phyloP scores from a whole-genome alignment of 2,113 vertebrate species.

The Gallinago media region DNA sequence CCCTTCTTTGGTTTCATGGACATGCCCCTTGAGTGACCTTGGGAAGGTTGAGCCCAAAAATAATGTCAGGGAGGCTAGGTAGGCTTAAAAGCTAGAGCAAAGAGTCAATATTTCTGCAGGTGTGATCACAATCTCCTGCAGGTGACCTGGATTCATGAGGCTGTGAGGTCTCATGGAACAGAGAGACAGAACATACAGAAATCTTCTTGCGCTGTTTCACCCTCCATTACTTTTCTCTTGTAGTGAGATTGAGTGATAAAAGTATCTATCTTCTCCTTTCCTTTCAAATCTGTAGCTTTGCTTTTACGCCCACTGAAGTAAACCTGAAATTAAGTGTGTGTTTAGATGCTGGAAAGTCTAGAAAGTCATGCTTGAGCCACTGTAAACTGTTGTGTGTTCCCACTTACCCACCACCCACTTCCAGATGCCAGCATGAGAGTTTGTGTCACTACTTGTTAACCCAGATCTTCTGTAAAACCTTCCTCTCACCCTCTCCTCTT shows the following conservation, averaged over 20 bases:
- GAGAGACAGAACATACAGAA: not conserved
- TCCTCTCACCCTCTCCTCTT: not conserved
- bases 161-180: not conserved
- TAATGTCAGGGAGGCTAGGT: not conserved
- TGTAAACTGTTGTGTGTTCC: not conserved
- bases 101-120: not conserved
- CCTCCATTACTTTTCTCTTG: not conserved
- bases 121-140: not conserved
- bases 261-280: not conserved
- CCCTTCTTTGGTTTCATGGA: not conserved
- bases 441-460: not conserved
- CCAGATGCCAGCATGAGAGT: not conserved
- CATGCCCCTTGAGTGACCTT: not conserved
- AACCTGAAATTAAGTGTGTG: not conserved
- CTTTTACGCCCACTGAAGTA: not conserved
- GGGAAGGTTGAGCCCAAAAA: not conserved
- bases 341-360: not conserved
- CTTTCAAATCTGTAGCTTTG: not conserved
- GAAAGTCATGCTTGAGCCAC: not conserved
- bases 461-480: not conserved
- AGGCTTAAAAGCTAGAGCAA: not conserved
- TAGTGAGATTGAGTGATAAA: not conserved
- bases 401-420: not conserved
- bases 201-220: not conserved
- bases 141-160: not conserved